phyloP scores from a whole-genome alignment of 2,113 vertebrate genomes.

The Zeus faber region DNA sequence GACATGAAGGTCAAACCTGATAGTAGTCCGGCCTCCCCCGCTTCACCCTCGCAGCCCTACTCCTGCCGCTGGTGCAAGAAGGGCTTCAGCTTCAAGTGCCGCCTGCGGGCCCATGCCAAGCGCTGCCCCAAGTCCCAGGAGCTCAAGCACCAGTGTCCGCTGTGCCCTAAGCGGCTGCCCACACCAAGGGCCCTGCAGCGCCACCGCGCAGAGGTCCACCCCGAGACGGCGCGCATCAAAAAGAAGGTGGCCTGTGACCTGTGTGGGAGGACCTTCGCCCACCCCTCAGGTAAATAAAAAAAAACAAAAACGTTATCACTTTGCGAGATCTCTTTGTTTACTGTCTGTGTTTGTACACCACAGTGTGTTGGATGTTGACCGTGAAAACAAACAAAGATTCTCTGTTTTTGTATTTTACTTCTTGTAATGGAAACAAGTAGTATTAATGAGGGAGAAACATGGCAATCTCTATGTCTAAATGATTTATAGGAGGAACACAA shows the following conservation, averaged over 20 bases:
- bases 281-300: slow-evolving; percentile 86
- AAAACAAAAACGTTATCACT: too few species aligned
- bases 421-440: too few species aligned
- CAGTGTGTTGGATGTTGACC: too few species aligned
- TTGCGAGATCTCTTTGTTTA: too few species aligned
- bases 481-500: too few species aligned
- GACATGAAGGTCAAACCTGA: too few species aligned
- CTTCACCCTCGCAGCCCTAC: slow-evolving; percentile 60
- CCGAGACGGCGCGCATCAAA: slow-evolving; percentile 58
- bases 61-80: slow-evolving; percentile 82
- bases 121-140: slow-evolving; percentile 73
- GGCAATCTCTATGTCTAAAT: too few species aligned
- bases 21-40: too few species aligned
- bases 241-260: slow-evolving; percentile 80
- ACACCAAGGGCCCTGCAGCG: slow-evolving; percentile 75
- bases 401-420: too few species aligned
- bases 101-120: slow-evolving; percentile 79
- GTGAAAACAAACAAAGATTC: too few species aligned
- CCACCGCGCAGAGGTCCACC: slow-evolving; percentile 70
- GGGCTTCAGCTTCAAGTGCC: slow-evolving; percentile 83
- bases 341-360: too few species aligned
- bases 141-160: slow-evolving; percentile 67
- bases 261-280: slow-evolving; percentile 83
- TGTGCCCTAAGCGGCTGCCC: slow-evolving; percentile 55
- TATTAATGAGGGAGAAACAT: too few species aligned